Percentiles rank a stretch among this genome's conserved stretches.
Conservation (phyloP, 2,113 vertebrate species). For the Rhynchomys soricoides region DNA sequence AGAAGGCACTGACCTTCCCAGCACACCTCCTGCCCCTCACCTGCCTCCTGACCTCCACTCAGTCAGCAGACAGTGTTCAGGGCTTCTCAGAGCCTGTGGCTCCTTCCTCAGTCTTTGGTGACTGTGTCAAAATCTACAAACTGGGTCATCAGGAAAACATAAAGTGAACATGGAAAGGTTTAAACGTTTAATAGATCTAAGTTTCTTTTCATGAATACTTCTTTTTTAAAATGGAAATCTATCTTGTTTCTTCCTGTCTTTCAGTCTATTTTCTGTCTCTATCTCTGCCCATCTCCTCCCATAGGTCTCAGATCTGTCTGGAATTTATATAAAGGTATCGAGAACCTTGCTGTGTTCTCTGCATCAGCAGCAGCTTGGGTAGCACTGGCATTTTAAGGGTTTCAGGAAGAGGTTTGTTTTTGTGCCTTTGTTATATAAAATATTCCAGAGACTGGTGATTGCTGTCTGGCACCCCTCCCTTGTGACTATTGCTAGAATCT, state of each 20-base stretch:
- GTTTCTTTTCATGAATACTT: accelerated
- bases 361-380: not conserved
- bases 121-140: not conserved
- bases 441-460: not conserved
- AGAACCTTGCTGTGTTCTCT: no score
- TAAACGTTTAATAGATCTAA: not conserved
- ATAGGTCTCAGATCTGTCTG: not conserved
- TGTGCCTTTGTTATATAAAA: not conserved
- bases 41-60: no score
- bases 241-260: not conserved
- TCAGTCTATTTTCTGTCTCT: not conserved
- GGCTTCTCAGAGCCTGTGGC: no score
- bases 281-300: not conserved
- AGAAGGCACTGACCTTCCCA: no score
- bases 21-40: no score
- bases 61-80: no score
- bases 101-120: no score
- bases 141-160: not conserved
- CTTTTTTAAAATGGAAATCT: not conserved
- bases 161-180: not conserved
- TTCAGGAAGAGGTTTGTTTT: not conserved
- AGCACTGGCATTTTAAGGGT: accelerated
- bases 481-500: not conserved
- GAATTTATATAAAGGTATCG: not conserved
- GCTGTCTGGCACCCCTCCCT: not conserved